phyloP scores from a whole-genome alignment of 2,888 invertebrate genomes.

The Deilephila elpenor region DNA sequence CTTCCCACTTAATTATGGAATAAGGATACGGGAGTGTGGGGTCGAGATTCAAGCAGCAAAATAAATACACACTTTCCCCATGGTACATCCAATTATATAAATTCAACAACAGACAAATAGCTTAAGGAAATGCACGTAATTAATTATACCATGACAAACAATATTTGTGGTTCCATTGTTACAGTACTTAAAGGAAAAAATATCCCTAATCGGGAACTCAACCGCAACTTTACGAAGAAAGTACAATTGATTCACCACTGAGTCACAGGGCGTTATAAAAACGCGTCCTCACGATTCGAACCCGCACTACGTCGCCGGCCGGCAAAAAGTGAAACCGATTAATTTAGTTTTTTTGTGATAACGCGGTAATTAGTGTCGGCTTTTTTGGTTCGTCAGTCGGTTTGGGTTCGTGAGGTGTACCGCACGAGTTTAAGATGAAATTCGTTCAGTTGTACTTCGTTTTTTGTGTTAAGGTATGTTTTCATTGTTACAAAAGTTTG shows the following conservation, averaged over 20 bases:
- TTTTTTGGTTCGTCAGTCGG: not conserved
- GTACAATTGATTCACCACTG: slow-evolving; percentile 8
- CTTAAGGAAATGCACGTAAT: no score
- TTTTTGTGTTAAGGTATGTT: slow-evolving; percentile 10
- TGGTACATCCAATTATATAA: no score
- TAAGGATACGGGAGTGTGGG: no score
- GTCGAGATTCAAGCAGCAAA: no score
- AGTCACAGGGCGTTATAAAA: slow-evolving; percentile 31
- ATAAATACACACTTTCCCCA: no score
- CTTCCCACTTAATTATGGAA: no score
- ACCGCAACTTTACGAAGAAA: slow-evolving; percentile 9
- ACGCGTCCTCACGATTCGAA: slow-evolving; percentile 24
- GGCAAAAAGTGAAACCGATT: slow-evolving; percentile 45
- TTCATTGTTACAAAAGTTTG: not conserved
- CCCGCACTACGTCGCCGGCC: slow-evolving; percentile 18
- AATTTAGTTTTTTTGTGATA: slow-evolving; percentile 35
- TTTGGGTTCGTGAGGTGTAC: no score
- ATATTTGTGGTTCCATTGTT: not conserved
- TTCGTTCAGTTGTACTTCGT: not conserved
- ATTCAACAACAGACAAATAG: no score
- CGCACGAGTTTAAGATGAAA: slow-evolving; percentile 2
- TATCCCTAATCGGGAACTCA: not conserved
- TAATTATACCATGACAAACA: no score
- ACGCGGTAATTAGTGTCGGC: slow-evolving; percentile 35
- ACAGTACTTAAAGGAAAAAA: not conserved